Evolutionary conservation across 92 coral and sea anemone genomes (phyloP).

Genomic region (Phenganax marumi): DNA sequence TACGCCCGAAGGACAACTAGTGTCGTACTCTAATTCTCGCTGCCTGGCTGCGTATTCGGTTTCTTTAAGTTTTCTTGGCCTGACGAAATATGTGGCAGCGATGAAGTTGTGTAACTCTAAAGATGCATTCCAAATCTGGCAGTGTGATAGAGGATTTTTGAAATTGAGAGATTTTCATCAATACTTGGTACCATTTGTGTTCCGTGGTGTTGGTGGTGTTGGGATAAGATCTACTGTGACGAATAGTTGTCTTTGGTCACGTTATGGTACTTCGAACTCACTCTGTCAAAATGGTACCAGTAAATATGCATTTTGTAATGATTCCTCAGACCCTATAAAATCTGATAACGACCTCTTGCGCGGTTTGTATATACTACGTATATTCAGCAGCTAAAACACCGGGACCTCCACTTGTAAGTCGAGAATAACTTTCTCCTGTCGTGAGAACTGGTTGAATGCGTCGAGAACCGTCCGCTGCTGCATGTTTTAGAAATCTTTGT

Average conservation of each 20-base stretch:
- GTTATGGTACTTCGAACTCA: slow-evolving; percentile 20
- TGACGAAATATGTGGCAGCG: background rate
- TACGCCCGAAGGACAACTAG: slow-evolving; percentile 17
- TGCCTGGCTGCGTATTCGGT: background rate
- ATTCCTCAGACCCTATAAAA: no score
- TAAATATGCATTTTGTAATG: background rate
- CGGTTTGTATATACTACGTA: no score
- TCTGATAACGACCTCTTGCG: no score
- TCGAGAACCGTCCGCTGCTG: background rate
- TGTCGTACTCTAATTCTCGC: background rate
- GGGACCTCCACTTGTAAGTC: no score
- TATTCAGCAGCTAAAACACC: no score
- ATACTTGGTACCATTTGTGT: slow-evolving; percentile 12
- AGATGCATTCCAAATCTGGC: background rate
- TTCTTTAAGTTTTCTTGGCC: background rate
- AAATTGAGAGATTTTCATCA: background rate
- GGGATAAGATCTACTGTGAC: background rate
- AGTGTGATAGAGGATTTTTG: slow-evolving; percentile 7
- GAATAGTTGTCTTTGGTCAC: slow-evolving; percentile 20
- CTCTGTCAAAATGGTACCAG: slow-evolving; percentile 13
- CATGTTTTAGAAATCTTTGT: background rate
- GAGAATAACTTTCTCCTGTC: no score
- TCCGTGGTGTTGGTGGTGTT: background rate
- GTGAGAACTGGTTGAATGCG: background rate
- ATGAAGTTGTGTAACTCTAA: background rate